Conservation (phyloP, 2,888 invertebrate species). For the Xestia rhomboidea region DNA sequence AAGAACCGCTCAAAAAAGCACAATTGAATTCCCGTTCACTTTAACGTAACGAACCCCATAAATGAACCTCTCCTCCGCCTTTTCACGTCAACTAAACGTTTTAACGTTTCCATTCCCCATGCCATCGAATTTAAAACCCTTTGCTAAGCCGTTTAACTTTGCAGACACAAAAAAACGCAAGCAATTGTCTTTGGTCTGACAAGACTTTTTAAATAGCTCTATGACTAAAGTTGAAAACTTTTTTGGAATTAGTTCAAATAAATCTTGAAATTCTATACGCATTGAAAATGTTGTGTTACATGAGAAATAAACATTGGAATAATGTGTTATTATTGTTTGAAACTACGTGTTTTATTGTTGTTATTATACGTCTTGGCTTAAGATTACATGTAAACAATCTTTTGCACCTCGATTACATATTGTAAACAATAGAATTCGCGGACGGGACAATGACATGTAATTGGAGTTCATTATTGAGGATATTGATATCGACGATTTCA, state of each 20-base stretch:
- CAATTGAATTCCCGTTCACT: conserved; percentile 19
- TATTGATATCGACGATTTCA: conserved; percentile 14
- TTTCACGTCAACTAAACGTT: conserved; percentile 42
- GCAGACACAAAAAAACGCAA: conserved; percentile 59
- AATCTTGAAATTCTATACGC: conserved; percentile 52
- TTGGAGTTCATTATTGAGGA: conserved; percentile 48
- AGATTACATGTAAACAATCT: conserved; percentile 24
- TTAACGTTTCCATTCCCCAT: conserved; percentile 37
- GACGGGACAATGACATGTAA: conserved; percentile 25
- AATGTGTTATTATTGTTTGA: background rate
- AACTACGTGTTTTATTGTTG: conserved; percentile 17
- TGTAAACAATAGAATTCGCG: conserved; percentile 48
- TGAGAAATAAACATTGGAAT: conserved; percentile 31
- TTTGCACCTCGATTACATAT: conserved; percentile 25
- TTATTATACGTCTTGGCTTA: conserved; percentile 11
- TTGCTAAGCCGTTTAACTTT: conserved; percentile 50
- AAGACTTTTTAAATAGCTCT: conserved; percentile 45
- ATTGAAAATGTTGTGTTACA: conserved; percentile 30
- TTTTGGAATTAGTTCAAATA: conserved; percentile 57
- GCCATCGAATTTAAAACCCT: conserved; percentile 43
- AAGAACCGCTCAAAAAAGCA: conserved; percentile 18
- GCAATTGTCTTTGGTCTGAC: conserved; percentile 33
- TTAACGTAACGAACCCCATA: conserved; percentile 47
- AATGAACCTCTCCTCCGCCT: conserved; percentile 32
- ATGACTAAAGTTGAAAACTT: conserved; percentile 39